Percentiles rank a stretch among this genome's conserved stretches.
Evolutionary conservation across 1,140 invertebrate species (phyloP).

Genomic region (Ectropis grisescens): DNA sequence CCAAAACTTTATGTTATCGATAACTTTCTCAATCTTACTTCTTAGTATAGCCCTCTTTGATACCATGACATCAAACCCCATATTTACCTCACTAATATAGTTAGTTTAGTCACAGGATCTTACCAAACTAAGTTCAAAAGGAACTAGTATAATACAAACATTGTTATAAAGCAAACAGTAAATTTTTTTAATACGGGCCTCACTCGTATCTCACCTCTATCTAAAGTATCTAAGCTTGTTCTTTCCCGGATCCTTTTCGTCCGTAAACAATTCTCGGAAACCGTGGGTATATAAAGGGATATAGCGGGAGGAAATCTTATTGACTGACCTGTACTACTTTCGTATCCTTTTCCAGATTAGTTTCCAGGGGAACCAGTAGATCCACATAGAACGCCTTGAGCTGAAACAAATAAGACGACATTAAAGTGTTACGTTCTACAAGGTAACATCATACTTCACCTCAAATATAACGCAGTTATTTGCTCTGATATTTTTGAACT

Average conservation of each 20-base stretch:
- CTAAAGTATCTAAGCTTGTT: constrained; percentile 30
- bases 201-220: constrained; percentile 31
- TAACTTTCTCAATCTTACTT: no score
- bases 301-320: constrained; percentile 20
- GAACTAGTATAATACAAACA: constrained; percentile 1
- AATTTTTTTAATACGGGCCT: constrained; percentile 50
- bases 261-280: constrained; percentile 29
- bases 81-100: no score
- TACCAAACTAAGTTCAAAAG: no score
- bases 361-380: constrained; percentile 90
- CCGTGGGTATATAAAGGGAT: constrained; percentile 20
- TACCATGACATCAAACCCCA: no score
- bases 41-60: no score
- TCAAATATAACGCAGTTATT: no score
- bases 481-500: no score
- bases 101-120: no score
- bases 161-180: constrained; percentile 1
- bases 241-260: constrained; percentile 20
- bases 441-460: no score
- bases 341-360: constrained; percentile 93
- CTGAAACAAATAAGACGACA: constrained; percentile 77
- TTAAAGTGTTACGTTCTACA: no score
- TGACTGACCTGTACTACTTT: constrained; percentile 89
- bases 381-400: constrained; percentile 95
- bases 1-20: no score